Percentiles rank a stretch among this genome's conserved stretches.
These are phyloP conservation scores for Eidolon helvum DNA, from an alignment of 2,113 vertebrate species.

Conservation along the genomic window DNA sequence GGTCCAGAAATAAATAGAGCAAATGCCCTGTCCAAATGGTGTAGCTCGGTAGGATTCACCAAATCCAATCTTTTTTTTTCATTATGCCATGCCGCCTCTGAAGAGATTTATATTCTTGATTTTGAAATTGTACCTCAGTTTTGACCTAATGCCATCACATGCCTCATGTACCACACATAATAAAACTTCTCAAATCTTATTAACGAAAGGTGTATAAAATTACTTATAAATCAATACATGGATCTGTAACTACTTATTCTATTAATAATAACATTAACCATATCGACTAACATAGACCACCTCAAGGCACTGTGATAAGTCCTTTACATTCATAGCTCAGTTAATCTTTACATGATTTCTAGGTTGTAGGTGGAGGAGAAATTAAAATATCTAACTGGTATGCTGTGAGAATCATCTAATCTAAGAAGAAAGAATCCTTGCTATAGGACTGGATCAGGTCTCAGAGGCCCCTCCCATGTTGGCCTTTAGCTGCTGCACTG, in stretches of 20 bases:
- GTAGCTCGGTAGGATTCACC: not conserved
- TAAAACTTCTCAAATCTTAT: not conserved
- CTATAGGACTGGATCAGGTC: rapidly evolving
- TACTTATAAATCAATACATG: not conserved
- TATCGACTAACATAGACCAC: not conserved
- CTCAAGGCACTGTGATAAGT: too few species aligned
- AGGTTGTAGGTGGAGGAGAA: not conserved
- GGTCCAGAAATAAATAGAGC: not conserved
- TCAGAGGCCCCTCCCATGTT: rapidly evolving
- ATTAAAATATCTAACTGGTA: not conserved
- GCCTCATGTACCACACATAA: not conserved
- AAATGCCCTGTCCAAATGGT: not conserved
- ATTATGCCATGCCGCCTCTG: not conserved
- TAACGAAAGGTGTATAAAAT: not conserved
- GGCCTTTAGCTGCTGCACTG: not conserved
- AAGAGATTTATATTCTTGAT: not conserved
- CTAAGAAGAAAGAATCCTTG: not conserved
- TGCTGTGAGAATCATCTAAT: too few species aligned
- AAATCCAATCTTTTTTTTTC: not conserved
- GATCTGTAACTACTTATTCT: not conserved
- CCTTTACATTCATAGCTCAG: not conserved
- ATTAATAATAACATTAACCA: not conserved
- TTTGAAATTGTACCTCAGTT: not conserved
- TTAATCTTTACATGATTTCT: not conserved
- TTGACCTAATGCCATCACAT: not conserved